A percentile compares a stretch with the other conserved stretches of the same genome.
phyloP scores from a whole-genome alignment of 64 coral and sea anemone genomes.

The Pocillopora damicornis region DNA sequence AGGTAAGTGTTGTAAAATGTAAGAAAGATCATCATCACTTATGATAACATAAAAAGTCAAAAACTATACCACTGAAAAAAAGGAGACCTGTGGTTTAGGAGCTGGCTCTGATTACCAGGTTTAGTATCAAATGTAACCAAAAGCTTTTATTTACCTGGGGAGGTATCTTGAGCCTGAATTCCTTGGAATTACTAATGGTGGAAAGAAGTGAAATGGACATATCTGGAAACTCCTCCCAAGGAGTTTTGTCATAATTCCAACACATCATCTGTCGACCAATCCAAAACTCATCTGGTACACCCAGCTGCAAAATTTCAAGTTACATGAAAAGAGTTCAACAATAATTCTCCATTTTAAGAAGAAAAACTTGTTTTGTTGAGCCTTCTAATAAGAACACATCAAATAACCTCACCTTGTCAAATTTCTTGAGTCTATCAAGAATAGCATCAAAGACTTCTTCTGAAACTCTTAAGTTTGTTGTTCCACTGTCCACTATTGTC shows the following conservation, averaged over 20 bases:
- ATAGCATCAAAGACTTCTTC: constrained; percentile 95
- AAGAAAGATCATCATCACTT: too few relatives aligned
- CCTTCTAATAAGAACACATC: background rate
- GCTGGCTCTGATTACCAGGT: too few relatives aligned
- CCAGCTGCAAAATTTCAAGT: constrained; percentile 50
- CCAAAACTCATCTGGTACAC: constrained; percentile 98
- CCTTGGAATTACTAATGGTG: constrained; percentile 79
- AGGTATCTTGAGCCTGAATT: constrained; percentile 93
- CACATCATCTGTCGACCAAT: constrained; percentile 99
- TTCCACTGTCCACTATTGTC: constrained; percentile 98
- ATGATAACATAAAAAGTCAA: background rate
- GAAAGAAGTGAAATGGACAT: constrained; percentile 95
- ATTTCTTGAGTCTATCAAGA: constrained; percentile 94
- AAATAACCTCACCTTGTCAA: constrained; percentile 62
- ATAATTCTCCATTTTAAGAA: too few relatives aligned
- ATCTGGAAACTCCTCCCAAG: constrained; percentile 98
- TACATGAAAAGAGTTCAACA: background rate
- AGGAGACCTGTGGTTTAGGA: too few relatives aligned
- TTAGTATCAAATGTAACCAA: too few relatives aligned
- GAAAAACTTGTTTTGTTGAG: too few relatives aligned
- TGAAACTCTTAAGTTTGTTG: constrained; percentile 96
- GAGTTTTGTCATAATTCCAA: constrained; percentile 97
- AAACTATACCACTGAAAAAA: background rate
- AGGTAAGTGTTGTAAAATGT: too few relatives aligned
- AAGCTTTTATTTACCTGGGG: constrained; percentile 65